Evolutionary conservation across 37 sponge, comb jelly and placozoan genomes (phyloP).

Genomic region (Geodia barretti): DNA sequence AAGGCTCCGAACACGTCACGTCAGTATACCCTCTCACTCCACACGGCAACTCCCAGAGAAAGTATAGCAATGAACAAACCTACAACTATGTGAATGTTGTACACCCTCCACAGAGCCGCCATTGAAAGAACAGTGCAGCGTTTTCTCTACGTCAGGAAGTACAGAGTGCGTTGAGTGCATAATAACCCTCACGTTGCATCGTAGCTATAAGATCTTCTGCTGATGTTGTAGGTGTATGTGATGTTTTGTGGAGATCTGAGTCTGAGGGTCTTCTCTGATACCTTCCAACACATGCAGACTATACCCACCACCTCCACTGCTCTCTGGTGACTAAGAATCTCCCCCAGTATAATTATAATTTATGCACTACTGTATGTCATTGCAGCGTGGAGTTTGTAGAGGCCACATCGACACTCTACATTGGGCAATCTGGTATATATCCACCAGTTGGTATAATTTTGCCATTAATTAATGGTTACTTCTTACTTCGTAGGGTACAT

Average conservation of each 20-base stretch:
- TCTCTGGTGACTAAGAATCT: constrained; percentile 24
- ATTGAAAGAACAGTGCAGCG: constrained; percentile 3
- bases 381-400: constrained; percentile 45
- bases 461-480: background rate
- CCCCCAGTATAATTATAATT: background rate
- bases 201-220: too few relatives aligned
- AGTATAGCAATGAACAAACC: too few relatives aligned
- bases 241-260: constrained; percentile 60
- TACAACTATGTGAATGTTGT: too few relatives aligned
- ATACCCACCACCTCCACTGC: constrained; percentile 17
- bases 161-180: constrained; percentile 46
- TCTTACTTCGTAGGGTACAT: constrained; percentile 14
- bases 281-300: constrained; percentile 42
- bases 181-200: too few relatives aligned
- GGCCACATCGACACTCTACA: constrained; percentile 30
- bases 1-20: constrained; percentile 8
- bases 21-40: constrained; percentile 10
- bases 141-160: constrained; percentile 42
- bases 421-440: constrained; percentile 60
- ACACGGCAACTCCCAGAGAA: background rate
- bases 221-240: constrained; percentile 51
- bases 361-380: too few relatives aligned
- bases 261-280: constrained; percentile 46
- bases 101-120: constrained; percentile 7
- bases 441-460: too few relatives aligned